Base-by-base conservation (phyloP, 2,888 invertebrate genomes). In the Ligdia adustata region DNA sequence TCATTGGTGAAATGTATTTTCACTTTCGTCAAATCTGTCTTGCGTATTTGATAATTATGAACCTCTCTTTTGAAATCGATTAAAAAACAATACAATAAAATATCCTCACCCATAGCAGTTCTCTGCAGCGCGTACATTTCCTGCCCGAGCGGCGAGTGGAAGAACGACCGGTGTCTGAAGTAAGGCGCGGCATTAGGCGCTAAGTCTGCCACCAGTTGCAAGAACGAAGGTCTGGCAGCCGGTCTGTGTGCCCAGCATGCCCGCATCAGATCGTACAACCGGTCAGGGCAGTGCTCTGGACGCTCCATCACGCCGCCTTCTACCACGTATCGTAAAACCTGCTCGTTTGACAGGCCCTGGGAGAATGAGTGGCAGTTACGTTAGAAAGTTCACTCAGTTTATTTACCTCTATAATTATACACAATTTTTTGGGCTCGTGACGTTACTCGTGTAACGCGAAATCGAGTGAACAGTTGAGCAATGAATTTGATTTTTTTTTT, bases 251-350 rank as follows among this genome's bases (percentile, higher is more conserved):
- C 93, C 99, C 99, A 99, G 80, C 98, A 99, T 55, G 92, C 92
- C 60, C 94, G 92, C 99, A 99, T 99, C 57, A 99, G 89, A 59
- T 94, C 93, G 84, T 97, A 98, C 78, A 99, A 90, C 64, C 95
- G 93, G 72, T 97, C 96, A 1, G 99, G 98, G 82, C 99, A 99
- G 80, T 97, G 96, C 80, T 97, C 97, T 0, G 99, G 99, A 52
- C 95, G 93, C 79, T 97, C 97, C 97, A 99, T 98, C 31, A 97
- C 95, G 42, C 97, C 96, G 38, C 97, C 97, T 66, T 96, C 96
- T 56, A 96, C 95, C 49, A 98, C 97, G 83, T 96, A 97, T 9
- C 95, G 92, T 57, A 98, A 82, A 43, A 96, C 98, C 90, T 99
- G 97, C 86, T 98, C 98, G 83, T 99, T 99, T 6, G 96, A 94